Base-by-base conservation (phyloP, 92 coral and sea anemone genomes). In the Palythoa grandis region DNA sequence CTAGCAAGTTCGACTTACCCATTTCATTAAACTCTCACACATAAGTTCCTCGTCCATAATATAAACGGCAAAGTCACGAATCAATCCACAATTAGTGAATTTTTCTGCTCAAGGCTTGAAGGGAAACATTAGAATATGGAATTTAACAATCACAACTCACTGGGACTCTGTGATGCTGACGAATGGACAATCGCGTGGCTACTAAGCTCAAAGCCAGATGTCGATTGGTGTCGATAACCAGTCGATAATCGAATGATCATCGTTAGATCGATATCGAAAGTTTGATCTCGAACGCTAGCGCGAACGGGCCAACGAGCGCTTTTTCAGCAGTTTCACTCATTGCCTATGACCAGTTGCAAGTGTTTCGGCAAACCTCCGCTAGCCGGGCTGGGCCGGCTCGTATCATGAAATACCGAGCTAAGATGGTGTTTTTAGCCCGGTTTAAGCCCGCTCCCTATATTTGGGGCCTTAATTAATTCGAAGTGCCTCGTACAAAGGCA, bases 11-110 rank as follows among this genome's bases (percentile, higher is more conserved):
- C 23, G 52, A 89, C 98, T 91, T 74, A 96, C 98, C 98, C 98
- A 96, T 91, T 92, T 96, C 87, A 96, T 90, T 56, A 96, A 72
- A 78, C 98, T 95, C 25, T 96, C 94, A 47, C 95, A 96, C 91
- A 95, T 94, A 60, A 94, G 85, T 69, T 86, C 98, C 52, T 96
- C 98, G 65, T 94, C 96, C 92, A 95, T 96, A 84, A 52, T 91
- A 20, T 4, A 5, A 47, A 80, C 25, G 74, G 20, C 50, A 17
- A 48, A 11, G 6, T 17, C 40, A 43, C 63, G 22, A 80, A 65
- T 80, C 43, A 66, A 43, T 70, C 73, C 74, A 63, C 74, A 8
- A 8, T 43, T 43, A 43, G 50, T 43, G 6, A 50, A 43, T 22
- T 65, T 0, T 29, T 40, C 74, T 20, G 85, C 57, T 80, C 40